Evolutionary conservation across 2,888 invertebrate genomes (phyloP).

Genomic region (Leptogaster cylindrica): DNA sequence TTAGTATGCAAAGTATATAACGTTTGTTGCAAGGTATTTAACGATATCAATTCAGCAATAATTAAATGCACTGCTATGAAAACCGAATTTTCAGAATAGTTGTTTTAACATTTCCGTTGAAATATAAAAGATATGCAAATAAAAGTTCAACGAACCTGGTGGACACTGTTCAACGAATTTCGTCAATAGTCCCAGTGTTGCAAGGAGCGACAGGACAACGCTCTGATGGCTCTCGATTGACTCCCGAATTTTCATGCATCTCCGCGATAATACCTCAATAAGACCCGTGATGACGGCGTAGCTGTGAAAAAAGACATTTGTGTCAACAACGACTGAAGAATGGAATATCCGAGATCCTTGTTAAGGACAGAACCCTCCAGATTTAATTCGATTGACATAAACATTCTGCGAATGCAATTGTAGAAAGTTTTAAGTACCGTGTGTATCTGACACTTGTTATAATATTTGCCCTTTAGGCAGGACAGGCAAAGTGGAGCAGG

Average conservation of each 20-base stretch:
- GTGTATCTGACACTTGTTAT: constrained; percentile 64
- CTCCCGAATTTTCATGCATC: constrained; percentile 73
- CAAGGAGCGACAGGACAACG: constrained; percentile 59
- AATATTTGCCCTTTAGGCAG: constrained; percentile 55
- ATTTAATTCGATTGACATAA: constrained; percentile 40
- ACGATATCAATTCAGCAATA: too few relatives aligned
- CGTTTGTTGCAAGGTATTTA: too few relatives aligned
- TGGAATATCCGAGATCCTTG: constrained; percentile 8
- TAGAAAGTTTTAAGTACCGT: constrained; percentile 59
- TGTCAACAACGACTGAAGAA: constrained; percentile 46
- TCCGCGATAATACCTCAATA: constrained; percentile 77
- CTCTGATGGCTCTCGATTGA: constrained; percentile 64
- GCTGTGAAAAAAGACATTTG: constrained; percentile 63
- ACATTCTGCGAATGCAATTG: constrained; percentile 57
- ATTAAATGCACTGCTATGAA: too few relatives aligned
- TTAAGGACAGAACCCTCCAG: constrained; percentile 17
- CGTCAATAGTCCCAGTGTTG: constrained; percentile 61
- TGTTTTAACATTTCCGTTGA: too few relatives aligned
- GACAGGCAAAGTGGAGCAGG: not conserved
- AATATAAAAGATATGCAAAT: not conserved
- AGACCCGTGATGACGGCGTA: constrained; percentile 80
- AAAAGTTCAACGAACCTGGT: constrained; percentile 54
- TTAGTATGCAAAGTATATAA: not conserved
- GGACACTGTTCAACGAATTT: constrained; percentile 61
- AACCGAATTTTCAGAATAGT: too few relatives aligned